These are phyloP conservation scores for Aphidoletes aphidimyza DNA, from an alignment of 2,888 invertebrate species.

Conservation along the genomic window DNA sequence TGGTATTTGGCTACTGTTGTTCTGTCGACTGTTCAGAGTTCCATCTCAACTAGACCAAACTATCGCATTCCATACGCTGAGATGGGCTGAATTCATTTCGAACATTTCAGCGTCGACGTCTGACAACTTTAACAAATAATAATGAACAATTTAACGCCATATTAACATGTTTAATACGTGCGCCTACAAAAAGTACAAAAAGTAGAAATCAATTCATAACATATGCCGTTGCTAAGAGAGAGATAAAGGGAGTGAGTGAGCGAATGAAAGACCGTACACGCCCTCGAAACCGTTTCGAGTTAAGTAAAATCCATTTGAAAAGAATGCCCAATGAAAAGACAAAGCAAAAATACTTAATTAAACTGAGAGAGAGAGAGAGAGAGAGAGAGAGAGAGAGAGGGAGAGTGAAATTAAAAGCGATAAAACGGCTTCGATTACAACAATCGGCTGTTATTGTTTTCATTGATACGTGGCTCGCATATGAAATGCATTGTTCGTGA, in stretches of 20 bases:
- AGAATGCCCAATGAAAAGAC: neutral
- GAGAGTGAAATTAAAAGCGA: too few species aligned
- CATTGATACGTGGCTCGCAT: slow-evolving; percentile 29
- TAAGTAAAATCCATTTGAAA: neutral
- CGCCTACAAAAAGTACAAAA: neutral
- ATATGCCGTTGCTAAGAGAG: too few species aligned
- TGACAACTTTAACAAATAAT: neutral
- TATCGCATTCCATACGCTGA: too few species aligned
- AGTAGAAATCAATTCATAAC: neutral
- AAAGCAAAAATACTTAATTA: slow-evolving; percentile 41
- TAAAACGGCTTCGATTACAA: slow-evolving; percentile 45
- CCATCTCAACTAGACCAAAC: too few species aligned
- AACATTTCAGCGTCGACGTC: neutral
- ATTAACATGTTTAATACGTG: slow-evolving; percentile 33
- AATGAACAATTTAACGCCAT: slow-evolving; percentile 47
- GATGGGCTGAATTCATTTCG: neutral
- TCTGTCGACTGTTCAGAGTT: too few species aligned
- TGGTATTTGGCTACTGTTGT: too few species aligned
- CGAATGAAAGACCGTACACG: neutral
- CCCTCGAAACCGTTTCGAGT: neutral
- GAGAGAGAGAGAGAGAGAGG: too few species aligned
- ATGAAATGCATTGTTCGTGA: slow-evolving; percentile 30
- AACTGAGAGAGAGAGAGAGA: too few species aligned
- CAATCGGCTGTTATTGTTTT: slow-evolving; percentile 19
- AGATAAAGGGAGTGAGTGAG: too few species aligned